Base-by-base conservation (phyloP, 92 coral and sea anemone genomes). In the Zoanthus gigantus region DNA sequence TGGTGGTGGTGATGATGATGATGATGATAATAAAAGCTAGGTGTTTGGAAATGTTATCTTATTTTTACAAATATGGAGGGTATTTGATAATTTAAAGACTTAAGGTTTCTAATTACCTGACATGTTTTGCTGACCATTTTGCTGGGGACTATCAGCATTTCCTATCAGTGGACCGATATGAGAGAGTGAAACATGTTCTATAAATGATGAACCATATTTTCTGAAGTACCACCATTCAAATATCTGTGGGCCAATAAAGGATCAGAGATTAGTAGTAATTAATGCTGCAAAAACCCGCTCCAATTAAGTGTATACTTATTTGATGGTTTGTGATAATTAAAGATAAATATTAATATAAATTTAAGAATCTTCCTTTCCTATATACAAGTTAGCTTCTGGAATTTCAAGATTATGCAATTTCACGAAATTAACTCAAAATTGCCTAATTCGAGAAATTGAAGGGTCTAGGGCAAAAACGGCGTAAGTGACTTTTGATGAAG, bases 221-320 rank as follows among this genome's bases (percentile, higher is more conserved):
- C 96, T 93, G 84, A 97, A 97, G 85, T 97, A 97, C 99, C 99
- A 97, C 98, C 98, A 90, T 89, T 97, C 99, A 95, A 97, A 97
- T 83, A 97, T 94, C 99, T 97, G 68, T 31, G 83, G 29, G 50
- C 66, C 15, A 81, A 28, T 44, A 80, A 29, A 53, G 58, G 58
- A 53, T 53, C 58, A 0, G 7, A 29, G 17, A 63, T 73, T 42
- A 37, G 54, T 44, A 15, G 8, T 44, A 15, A 13, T 72, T 72
- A 34, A 72, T 34, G 18, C 46, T 7, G 50, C 77, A 3, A 53
- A 53, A 53, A 53, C 58, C 58, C 10, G 58, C 58, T 53, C 58
- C 58, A 53, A 53, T 7, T 50, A 50, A 53, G 58, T 53, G 58
- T 53, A 53, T 53, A 53, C 4, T 7, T 53, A 53, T 53, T 53